Conservation (phyloP, 2,113 vertebrate species). For the Equus quagga region DNA sequence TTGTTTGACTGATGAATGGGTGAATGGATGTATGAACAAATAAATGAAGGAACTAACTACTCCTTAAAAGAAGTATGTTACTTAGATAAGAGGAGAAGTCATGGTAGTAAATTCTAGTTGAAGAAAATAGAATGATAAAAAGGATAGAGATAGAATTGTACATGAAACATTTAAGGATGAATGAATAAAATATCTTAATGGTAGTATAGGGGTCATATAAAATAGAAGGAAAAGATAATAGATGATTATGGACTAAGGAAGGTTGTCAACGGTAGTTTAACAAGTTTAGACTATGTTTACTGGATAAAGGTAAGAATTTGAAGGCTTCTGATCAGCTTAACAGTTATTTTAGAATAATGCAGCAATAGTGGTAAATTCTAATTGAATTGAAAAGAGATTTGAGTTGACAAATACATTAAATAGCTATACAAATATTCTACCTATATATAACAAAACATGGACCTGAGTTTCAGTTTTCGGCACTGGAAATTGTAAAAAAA, state of each 20-base stretch:
- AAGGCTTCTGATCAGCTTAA: background rate
- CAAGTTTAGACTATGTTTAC: background rate
- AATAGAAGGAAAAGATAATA: background rate
- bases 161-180: background rate
- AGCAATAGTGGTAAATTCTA: background rate
- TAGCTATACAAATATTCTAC: background rate
- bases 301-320: background rate
- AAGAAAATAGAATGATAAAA: background rate
- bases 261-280: background rate
- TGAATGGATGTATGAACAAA: background rate
- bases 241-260: background rate
- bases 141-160: background rate
- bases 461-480: background rate
- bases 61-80: background rate
- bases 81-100: background rate
- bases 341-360: background rate
- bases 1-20: background rate
- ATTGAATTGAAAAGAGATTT: constrained; percentile 30
- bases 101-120: background rate
- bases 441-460: background rate
- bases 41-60: background rate
- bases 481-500: constrained; percentile 3
- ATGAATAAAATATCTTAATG: background rate
- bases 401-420: background rate
- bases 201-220: background rate